Conservation (phyloP, 2,797 vertebrate genomes). For the Hylomyscus alleni region DNA sequence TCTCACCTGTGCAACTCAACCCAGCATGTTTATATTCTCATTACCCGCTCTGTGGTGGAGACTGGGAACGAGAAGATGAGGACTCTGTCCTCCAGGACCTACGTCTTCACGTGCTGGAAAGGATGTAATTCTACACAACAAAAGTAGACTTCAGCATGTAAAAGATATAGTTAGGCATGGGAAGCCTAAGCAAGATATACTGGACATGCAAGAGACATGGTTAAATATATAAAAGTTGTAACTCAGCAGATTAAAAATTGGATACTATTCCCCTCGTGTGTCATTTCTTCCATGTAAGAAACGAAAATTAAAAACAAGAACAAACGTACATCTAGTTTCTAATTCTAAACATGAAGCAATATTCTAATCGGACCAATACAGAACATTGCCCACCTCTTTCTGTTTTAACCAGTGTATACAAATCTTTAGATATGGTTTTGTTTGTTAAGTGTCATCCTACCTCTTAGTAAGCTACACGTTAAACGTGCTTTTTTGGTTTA, state of each 20-base stretch:
- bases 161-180: background rate
- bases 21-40: background rate
- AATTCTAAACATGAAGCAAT: conserved; percentile 8
- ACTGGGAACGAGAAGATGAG: background rate
- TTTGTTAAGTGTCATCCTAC: background rate
- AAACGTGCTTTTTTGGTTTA: background rate
- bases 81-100: background rate
- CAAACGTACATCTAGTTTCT: background rate
- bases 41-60: accelerated
- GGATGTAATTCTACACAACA: background rate
- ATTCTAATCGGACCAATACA: background rate
- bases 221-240: background rate
- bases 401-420: background rate
- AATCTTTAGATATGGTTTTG: background rate
- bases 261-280: background rate
- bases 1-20: background rate
- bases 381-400: background rate
- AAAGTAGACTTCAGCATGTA: background rate
- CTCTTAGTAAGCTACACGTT: background rate
- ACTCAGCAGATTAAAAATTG: background rate
- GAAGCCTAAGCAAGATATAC: background rate
- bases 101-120: background rate
- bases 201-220: background rate
- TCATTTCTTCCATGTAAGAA: background rate
- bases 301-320: conserved; percentile 2